Conservation (phyloP, 1,140 invertebrate genomes). For the Tetraneura akinire region DNA sequence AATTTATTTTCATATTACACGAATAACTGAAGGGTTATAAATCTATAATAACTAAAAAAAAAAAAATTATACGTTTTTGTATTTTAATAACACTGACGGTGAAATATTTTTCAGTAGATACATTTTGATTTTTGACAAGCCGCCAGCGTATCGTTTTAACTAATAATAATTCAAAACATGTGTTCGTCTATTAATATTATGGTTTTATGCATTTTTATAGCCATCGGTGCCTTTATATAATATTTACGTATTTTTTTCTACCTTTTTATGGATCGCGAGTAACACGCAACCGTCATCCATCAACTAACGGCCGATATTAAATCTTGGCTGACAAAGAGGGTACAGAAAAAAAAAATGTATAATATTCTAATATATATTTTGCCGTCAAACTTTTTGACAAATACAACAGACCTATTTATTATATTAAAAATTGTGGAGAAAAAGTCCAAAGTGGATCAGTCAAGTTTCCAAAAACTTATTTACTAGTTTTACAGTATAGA, state of each 20-base stretch:
- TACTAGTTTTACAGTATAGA: too few relatives aligned
- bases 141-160: background rate
- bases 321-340: conserved; percentile 48
- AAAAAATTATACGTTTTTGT: background rate
- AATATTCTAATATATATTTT: conserved; percentile 45
- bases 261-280: conserved; percentile 14
- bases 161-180: conserved; percentile 45
- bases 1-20: too few relatives aligned
- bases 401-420: conserved; percentile 44
- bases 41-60: too few relatives aligned
- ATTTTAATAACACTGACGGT: conserved; percentile 7
- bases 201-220: conserved; percentile 6
- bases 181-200: conserved; percentile 48
- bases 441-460: conserved; percentile 37
- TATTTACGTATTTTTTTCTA: background rate
- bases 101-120: conserved; percentile 3
- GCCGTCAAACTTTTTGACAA: conserved; percentile 48
- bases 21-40: too few relatives aligned
- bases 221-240: background rate
- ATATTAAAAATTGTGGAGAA: conserved; percentile 30
- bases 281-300: conserved; percentile 44
- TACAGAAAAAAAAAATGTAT: conserved; percentile 31
- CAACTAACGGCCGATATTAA: conserved; percentile 42
- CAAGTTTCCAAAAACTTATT: too few relatives aligned
- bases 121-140: conserved; percentile 40